Evolutionary conservation across 2,888 invertebrate species (phyloP).

Genomic region (Iphiclides podalirius): DNA sequence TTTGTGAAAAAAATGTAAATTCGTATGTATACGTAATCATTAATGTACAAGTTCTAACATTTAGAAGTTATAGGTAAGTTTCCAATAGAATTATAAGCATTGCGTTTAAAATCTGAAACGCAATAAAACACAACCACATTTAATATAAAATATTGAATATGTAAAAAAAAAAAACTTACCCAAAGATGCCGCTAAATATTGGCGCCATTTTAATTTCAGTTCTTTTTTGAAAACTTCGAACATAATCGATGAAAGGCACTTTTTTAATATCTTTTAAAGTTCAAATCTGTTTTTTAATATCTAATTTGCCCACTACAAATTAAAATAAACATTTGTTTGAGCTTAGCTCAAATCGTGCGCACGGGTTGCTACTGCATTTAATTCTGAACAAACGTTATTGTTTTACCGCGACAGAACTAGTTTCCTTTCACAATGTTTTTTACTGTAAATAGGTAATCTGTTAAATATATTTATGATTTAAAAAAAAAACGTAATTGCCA

Average conservation of each 20-base stretch:
- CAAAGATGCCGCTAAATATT: slow-evolving; percentile 70
- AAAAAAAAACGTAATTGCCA: slow-evolving; percentile 30
- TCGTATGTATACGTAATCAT: too few relatives aligned
- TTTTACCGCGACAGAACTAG: slow-evolving; percentile 26
- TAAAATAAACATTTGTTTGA: slow-evolving; percentile 11
- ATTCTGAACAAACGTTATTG: slow-evolving; percentile 36
- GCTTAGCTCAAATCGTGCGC: slow-evolving; percentile 35
- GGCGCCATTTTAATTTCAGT: slow-evolving; percentile 66
- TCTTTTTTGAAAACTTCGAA: slow-evolving; percentile 48
- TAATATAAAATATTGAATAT: too few relatives aligned
- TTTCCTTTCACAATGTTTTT: slow-evolving; percentile 55
- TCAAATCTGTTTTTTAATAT: not conserved
- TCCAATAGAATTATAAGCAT: too few relatives aligned
- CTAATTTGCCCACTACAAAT: slow-evolving; percentile 21
- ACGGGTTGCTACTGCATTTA: slow-evolving; percentile 44
- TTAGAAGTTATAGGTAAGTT: too few relatives aligned
- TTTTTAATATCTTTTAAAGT: not conserved
- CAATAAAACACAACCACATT: too few relatives aligned
- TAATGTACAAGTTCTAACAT: too few relatives aligned
- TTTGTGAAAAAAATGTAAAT: too few relatives aligned
- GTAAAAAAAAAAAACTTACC: slow-evolving; percentile 51
- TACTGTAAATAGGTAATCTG: slow-evolving; percentile 31
- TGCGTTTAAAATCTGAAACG: too few relatives aligned
- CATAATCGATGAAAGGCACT: slow-evolving; percentile 35
- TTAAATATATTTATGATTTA: slow-evolving; percentile 29